These are phyloP conservation scores for Diarsia rubi DNA, from an alignment of 2,888 invertebrate species.

Conservation along the genomic window DNA sequence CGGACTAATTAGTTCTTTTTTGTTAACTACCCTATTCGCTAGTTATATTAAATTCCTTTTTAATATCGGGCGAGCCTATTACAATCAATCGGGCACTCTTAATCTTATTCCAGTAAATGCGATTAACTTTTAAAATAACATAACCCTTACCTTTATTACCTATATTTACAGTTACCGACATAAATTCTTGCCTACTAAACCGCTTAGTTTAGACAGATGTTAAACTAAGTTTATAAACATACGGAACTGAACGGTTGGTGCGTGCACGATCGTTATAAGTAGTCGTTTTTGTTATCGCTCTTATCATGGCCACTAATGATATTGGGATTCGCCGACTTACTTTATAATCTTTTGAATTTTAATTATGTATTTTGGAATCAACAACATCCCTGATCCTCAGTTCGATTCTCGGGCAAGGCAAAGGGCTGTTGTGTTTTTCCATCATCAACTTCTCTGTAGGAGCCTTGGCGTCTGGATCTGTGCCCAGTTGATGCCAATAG, in stretches of 20 bases:
- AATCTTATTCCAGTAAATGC: no score
- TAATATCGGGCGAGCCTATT: no score
- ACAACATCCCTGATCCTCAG: no score
- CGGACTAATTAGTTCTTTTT: no score
- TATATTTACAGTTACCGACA: constrained; percentile 28
- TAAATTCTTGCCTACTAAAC: constrained; percentile 50
- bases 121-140: neutral
- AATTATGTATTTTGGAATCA: no score
- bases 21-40: no score
- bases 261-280: neutral
- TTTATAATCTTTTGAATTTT: neutral
- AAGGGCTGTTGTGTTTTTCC: no score
- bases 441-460: no score
- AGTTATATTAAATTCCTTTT: no score
- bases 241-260: constrained; percentile 15
- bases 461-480: no score
- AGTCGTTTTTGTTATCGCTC: neutral
- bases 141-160: neutral
- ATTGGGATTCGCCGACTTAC: neutral
- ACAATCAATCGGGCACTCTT: neutral
- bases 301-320: neutral
- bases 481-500: no score
- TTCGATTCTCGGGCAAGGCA: no score
- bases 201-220: constrained; percentile 47
- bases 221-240: constrained; percentile 48